Percentiles rank a stretch among this genome's conserved stretches.
phyloP scores from a whole-genome alignment of 2,113 vertebrate species.

The Pygoscelis antarcticus region DNA sequence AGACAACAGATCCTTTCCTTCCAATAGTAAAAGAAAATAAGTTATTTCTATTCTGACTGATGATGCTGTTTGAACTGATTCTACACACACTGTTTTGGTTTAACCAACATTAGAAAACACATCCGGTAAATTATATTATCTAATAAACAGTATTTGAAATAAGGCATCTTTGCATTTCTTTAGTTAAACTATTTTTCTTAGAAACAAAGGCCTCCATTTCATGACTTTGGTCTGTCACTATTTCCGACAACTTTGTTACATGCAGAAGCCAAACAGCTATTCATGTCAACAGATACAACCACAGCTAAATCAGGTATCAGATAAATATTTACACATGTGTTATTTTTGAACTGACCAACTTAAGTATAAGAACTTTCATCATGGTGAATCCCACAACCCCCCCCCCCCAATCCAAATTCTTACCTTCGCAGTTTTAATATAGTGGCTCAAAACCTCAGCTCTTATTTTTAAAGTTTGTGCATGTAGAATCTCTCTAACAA shows the following conservation, averaged over 20 bases:
- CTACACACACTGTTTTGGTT: neutral
- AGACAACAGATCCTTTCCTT: neutral
- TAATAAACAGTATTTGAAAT: neutral
- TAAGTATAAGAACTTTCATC: neutral
- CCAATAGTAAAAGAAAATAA: neutral
- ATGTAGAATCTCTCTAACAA: slow-evolving; percentile 96
- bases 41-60: neutral
- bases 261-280: neutral
- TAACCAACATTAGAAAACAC: neutral
- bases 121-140: neutral
- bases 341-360: neutral
- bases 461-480: slow-evolving; percentile 97
- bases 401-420: neutral
- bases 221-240: neutral
- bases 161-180: neutral
- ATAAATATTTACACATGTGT: neutral
- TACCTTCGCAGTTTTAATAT: slow-evolving; percentile 99
- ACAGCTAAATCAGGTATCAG: slow-evolving; percentile 16
- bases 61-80: neutral
- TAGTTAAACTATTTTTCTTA: neutral
- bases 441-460: slow-evolving; percentile 96
- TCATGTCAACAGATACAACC: neutral
- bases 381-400: neutral
- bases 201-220: neutral
- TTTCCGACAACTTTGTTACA: neutral